phyloP scores from a whole-genome alignment of 2,113 vertebrate genomes.

The Oophaga pumilio region DNA sequence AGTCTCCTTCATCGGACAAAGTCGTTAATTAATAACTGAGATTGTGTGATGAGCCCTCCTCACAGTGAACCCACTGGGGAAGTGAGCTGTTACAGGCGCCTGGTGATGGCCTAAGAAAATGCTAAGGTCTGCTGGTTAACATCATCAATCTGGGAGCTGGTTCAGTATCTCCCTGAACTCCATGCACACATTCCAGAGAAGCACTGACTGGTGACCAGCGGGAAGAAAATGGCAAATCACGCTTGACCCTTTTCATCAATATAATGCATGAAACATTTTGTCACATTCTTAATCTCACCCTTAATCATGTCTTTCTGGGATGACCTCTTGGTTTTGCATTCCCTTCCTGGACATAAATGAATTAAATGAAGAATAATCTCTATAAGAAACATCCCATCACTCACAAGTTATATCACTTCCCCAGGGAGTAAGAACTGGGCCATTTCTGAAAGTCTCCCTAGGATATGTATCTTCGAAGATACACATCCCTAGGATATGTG shows the following conservation, averaged over 20 bases:
- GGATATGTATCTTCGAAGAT: no score
- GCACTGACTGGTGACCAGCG: slow-evolving; percentile 68
- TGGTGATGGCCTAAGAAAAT: slow-evolving; percentile 66
- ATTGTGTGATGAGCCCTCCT: slow-evolving; percentile 52
- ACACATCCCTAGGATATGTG: background rate
- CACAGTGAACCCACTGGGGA: slow-evolving; percentile 63
- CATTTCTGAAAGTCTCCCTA: background rate
- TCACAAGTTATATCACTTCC: background rate
- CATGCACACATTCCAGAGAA: slow-evolving; percentile 71
- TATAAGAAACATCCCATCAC: background rate
- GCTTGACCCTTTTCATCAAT: slow-evolving; percentile 54
- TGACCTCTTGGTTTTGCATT: slow-evolving; percentile 23
- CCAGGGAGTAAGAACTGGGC: background rate
- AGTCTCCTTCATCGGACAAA: slow-evolving; percentile 29
- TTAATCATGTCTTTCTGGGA: slow-evolving; percentile 22
- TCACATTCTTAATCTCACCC: slow-evolving; percentile 31
- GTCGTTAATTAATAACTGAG: slow-evolving; percentile 61
- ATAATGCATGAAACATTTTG: slow-evolving; percentile 28
- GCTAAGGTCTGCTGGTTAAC: slow-evolving; percentile 71
- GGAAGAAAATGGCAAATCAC: slow-evolving; percentile 56
- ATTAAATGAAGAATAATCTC: slow-evolving; percentile 25
- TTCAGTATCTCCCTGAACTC: slow-evolving; percentile 65
- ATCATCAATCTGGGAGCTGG: slow-evolving; percentile 72
- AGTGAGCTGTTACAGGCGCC: slow-evolving; percentile 67
- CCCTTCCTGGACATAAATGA: slow-evolving; percentile 2